Evolutionary conservation across 2,797 vertebrate species (phyloP).

Genomic region (Trichosurus vulpecula): DNA sequence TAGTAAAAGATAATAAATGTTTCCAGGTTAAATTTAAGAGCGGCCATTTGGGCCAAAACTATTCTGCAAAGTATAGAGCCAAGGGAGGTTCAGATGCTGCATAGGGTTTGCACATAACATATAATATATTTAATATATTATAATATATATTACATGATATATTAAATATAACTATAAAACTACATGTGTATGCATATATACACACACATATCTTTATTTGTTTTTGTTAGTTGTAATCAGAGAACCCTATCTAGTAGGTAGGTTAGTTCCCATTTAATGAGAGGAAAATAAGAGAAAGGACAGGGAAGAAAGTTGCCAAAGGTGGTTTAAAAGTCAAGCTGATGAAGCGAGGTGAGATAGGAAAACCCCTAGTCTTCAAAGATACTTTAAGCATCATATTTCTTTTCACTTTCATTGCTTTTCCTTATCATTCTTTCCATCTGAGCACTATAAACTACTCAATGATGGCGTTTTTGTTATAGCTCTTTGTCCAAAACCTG

Average conservation of each 20-base stretch:
- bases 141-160: neutral
- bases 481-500: conserved; percentile 65
- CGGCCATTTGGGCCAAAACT: conserved; percentile 83
- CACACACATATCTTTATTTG: neutral
- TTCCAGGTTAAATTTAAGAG: conserved; percentile 85
- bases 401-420: neutral
- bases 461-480: conserved; percentile 38
- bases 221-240: neutral
- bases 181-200: neutral
- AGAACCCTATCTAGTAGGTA: neutral
- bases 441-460: neutral
- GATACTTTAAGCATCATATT: neutral
- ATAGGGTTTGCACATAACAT: conserved; percentile 75
- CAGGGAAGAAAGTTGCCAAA: neutral
- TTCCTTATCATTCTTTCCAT: neutral
- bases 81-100: conserved; percentile 82
- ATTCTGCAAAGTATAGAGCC: conserved; percentile 83
- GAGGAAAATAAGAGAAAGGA: neutral
- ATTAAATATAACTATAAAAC: neutral
- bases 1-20: conserved; percentile 86
- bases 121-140: too few relatives aligned
- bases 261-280: neutral
- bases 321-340: neutral
- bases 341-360: neutral
- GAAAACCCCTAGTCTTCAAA: neutral